Percentiles rank a stretch among this genome's conserved stretches.
These are phyloP conservation scores for Drosophila ezoana DNA, from an alignment of 2,888 invertebrate genomes.

Conservation along the genomic window DNA sequence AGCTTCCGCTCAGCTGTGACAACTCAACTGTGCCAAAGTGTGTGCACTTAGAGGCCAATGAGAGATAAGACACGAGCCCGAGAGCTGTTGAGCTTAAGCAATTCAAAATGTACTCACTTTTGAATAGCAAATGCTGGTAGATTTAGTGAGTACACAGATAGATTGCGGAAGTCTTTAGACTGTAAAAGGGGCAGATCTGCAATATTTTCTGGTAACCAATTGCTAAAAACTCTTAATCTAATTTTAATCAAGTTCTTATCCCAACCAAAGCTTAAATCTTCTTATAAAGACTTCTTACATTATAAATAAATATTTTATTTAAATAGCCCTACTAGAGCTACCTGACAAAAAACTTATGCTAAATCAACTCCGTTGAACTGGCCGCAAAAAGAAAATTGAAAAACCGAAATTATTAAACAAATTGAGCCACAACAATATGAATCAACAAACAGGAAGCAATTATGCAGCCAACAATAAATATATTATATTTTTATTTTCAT, in stretches of 20 bases:
- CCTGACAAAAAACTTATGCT: conserved; percentile 6
- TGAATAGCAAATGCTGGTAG: conserved; percentile 21
- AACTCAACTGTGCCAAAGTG: conserved; percentile 38
- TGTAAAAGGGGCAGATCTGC: neutral
- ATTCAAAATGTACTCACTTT: conserved; percentile 32
- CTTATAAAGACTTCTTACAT: no score
- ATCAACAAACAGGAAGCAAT: conserved; percentile 40
- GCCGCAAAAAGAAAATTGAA: conserved; percentile 21
- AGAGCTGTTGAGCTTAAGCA: conserved; percentile 22
- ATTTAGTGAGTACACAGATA: conserved; percentile 1
- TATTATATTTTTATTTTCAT: conserved; percentile 43
- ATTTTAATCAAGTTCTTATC: no score
- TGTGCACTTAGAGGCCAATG: conserved; percentile 32
- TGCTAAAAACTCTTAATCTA: no score
- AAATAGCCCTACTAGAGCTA: neutral
- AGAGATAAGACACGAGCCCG: conserved; percentile 50
- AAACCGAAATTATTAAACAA: conserved; percentile 32
- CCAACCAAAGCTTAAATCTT: no score
- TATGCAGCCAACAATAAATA: conserved; percentile 43
- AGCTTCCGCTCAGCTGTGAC: conserved; percentile 48
- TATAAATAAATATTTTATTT: no score
- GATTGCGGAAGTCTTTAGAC: neutral
- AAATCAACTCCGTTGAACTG: conserved; percentile 33
- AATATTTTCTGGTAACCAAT: no score
- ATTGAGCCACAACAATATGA: conserved; percentile 12